Evolutionary conservation across 1,140 invertebrate species (phyloP).

Genomic region (Bicyclus anynana): DNA sequence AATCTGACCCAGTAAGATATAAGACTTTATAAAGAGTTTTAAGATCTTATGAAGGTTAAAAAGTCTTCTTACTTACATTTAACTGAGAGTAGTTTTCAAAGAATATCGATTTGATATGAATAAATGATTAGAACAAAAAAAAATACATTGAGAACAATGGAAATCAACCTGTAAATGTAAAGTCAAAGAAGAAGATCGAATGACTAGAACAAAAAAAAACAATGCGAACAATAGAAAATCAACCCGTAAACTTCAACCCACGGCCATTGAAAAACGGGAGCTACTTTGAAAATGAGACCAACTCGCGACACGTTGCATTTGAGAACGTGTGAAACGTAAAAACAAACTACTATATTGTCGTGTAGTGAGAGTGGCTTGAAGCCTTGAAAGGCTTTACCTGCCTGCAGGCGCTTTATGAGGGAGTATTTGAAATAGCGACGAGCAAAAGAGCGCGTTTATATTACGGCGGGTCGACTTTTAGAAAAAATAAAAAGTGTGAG

Average conservation of each 20-base stretch:
- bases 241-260: constrained; percentile 10
- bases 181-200: neutral
- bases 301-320: constrained; percentile 34
- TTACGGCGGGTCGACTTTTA: neutral
- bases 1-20: no score
- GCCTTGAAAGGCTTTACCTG: constrained; percentile 21
- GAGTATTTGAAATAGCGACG: constrained; percentile 11
- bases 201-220: neutral
- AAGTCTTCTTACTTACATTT: no score
- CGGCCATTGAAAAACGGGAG: constrained; percentile 11
- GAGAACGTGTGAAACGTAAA: constrained; percentile 47
- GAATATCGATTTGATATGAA: no score
- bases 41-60: no score
- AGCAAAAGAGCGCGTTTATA: constrained; percentile 10
- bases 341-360: constrained; percentile 37
- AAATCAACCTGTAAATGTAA: no score
- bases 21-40: no score
- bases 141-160: no score
- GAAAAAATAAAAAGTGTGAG: neutral
- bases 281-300: constrained; percentile 25
- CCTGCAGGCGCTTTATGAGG: constrained; percentile 15
- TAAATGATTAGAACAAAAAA: no score
- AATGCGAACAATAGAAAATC: neutral
- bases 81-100: no score
- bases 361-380: constrained; percentile 7